Conservation (phyloP, 2,888 invertebrate species). For the Tricholauxania praeusta region DNA sequence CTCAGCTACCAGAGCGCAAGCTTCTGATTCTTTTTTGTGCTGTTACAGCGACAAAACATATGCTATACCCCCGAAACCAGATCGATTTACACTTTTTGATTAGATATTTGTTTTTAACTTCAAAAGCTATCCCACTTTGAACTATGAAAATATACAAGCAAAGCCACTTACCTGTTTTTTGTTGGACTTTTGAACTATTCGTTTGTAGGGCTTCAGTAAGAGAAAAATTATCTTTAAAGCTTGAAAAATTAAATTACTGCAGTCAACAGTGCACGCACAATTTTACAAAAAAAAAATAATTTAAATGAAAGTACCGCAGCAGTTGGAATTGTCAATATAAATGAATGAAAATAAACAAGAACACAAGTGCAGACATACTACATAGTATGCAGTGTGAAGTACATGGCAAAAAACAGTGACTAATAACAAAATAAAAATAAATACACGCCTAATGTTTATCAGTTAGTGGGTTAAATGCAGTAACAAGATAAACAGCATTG, state of each 20-base stretch:
- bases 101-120: no score
- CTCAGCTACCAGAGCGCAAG: no score
- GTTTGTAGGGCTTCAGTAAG: not conserved
- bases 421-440: constrained; percentile 9
- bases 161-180: no score
- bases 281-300: not conserved
- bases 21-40: no score
- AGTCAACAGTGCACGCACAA: not conserved
- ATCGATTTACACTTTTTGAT: no score
- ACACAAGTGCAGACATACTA: no score
- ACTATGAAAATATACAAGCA: no score
- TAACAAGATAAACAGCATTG: not conserved
- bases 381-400: not conserved
- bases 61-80: no score
- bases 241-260: not conserved
- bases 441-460: not conserved
- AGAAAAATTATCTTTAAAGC: no score
- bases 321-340: not conserved
- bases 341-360: constrained; percentile 4
- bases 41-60: no score
- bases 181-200: no score
- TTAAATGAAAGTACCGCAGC: not conserved
- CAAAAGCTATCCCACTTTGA: no score
- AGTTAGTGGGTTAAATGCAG: not conserved
- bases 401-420: not conserved